Evolutionary conservation across 1,140 invertebrate species (phyloP).

Genomic region (Drosophila punjabiensis): DNA sequence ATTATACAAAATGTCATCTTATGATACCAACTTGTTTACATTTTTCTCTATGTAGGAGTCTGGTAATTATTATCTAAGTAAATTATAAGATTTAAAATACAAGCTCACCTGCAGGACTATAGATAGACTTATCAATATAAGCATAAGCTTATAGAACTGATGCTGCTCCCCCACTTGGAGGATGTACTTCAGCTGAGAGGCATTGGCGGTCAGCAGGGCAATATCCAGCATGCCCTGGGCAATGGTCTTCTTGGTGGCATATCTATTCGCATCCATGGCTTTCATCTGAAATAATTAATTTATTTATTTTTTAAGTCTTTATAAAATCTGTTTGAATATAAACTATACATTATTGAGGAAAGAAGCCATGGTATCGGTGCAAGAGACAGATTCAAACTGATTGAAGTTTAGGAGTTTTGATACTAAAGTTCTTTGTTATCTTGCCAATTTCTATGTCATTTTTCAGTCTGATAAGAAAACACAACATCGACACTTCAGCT

Average conservation of each 20-base stretch:
- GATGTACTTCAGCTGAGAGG: conserved; percentile 95
- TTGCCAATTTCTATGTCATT: conserved; percentile 21
- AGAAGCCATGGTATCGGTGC: conserved; percentile 35
- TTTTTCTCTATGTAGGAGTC: conserved; percentile 50
- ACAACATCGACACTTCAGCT: conserved; percentile 28
- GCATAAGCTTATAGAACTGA: conserved; percentile 93
- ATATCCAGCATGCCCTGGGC: conserved; percentile 94
- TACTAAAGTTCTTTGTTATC: conserved; percentile 31
- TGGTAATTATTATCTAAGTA: conserved; percentile 7
- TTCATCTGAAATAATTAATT: conserved; percentile 86
- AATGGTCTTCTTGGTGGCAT: conserved; percentile 95
- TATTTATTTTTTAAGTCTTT: too few relatives aligned
- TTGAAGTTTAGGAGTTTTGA: neutral
- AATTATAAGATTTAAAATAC: neutral
- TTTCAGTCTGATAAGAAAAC: conserved; percentile 37
- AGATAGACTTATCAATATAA: conserved; percentile 92
- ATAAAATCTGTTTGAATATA: neutral
- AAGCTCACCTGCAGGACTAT: conserved; percentile 93
- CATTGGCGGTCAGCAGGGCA: conserved; percentile 92
- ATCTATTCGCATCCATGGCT: conserved; percentile 91
- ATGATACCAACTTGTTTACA: neutral
- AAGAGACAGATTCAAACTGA: conserved; percentile 14
- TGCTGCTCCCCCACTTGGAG: conserved; percentile 93
- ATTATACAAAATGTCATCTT: too few relatives aligned
- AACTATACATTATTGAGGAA: conserved; percentile 33